A percentile compares a stretch with the other conserved stretches of the same genome.
These are phyloP conservation scores for Ramphastos sulfuratus DNA, from an alignment of 2,113 vertebrate genomes.

Conservation along the genomic window DNA sequence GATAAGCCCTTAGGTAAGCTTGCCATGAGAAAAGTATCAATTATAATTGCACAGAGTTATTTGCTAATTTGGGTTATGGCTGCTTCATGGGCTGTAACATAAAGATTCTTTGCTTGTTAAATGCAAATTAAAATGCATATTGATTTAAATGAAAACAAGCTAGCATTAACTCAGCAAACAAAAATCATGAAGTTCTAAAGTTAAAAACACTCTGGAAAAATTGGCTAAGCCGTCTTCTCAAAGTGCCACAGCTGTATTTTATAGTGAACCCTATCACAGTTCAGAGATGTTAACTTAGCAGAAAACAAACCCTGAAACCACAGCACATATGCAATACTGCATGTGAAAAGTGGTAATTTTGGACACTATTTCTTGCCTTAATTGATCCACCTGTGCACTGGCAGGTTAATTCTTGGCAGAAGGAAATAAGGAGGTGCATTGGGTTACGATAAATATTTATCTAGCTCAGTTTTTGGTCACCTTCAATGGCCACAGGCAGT, in stretches of 20 bases:
- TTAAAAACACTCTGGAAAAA: not conserved
- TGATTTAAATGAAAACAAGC: not conserved
- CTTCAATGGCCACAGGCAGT: not conserved
- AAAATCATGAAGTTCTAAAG: not conserved
- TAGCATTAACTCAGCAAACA: not conserved
- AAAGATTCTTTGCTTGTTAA: not conserved
- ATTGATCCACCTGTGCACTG: not conserved
- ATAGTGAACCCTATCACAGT: not conserved
- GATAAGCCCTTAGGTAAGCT: not conserved
- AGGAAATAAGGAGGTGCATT: not conserved
- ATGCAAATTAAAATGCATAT: conserved; percentile 1
- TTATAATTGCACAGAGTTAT: not conserved
- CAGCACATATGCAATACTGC: not conserved
- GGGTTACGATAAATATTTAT: not conserved
- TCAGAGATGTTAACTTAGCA: not conserved
- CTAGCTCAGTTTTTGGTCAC: not conserved
- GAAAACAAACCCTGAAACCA: not conserved
- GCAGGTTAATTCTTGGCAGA: not conserved
- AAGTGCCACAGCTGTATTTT: not conserved
- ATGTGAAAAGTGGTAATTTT: not conserved
- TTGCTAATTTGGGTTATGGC: not conserved
- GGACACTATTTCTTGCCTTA: not conserved
- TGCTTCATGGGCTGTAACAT: not conserved
- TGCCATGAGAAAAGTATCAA: not conserved
- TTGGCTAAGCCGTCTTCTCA: not conserved